Base-by-base conservation (phyloP, 2,888 invertebrate species). In the Sphinx pinastri region DNA sequence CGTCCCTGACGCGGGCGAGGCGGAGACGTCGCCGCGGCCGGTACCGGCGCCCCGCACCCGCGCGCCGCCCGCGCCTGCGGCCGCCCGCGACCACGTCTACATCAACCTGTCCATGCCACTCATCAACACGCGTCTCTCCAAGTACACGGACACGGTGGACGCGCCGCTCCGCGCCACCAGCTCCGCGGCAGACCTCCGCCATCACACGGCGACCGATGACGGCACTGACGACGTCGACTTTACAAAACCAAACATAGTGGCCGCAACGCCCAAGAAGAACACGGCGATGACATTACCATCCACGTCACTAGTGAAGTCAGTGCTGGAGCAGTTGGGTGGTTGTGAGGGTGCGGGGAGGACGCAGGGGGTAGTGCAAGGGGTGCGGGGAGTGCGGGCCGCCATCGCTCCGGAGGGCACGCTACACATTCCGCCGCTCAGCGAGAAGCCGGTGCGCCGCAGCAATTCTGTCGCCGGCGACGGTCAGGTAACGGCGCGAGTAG, bases 11-110 rank as follows among this genome's bases (percentile, higher is more conserved):
- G 45, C 10, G 16, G 96, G 77, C 67, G 92, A 92, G 0, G 94
- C 91, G 19, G 90, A 88, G 72, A 95, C 95, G 45, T 85, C 95
- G 68, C 95, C 95, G 73, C 93, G 93, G 74, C 95, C 95, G 14
- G 86, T 95, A 67, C 95, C 96, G 31, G 95, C 96, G 0, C 96
- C 96, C 0, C 89, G 95, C 78, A 94, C 88, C 3, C 94, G 93
- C 77, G 75, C 91, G 71, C 89, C 91, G 0, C 92, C 93, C 13
- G 74, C 85, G 13, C 75, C 77, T 14, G 86, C 92, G 2, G 81
- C 90, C 0, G 94, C 94, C 68, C 88, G 88, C 68, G 94, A 95
- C 73, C 95, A 95, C 79, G 95, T 95, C 0, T 95, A 95, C 73
- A 95, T 95, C 0, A 95, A 95, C 83, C 86, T 95, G 72, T 92